Evolutionary conservation across 37 sponge, comb jelly and placozoan species (phyloP).

Genomic region (Axinella damicornis): DNA sequence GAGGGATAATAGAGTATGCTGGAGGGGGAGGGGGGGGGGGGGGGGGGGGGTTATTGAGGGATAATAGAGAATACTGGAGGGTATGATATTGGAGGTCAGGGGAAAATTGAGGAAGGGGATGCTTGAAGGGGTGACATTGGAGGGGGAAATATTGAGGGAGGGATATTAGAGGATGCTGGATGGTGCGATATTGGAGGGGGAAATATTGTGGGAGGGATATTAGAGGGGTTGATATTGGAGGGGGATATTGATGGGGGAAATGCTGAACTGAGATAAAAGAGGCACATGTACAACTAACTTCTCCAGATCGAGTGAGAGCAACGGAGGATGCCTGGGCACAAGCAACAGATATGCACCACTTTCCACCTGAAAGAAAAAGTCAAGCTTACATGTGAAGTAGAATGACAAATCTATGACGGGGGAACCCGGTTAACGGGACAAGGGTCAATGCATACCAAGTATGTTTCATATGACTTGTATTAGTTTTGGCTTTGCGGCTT

Average conservation of each 20-base stretch:
- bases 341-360: conserved; percentile 40
- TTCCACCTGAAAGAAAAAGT: conserved; percentile 20
- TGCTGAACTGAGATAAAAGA: background rate
- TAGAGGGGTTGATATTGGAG: background rate
- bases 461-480: too few species aligned
- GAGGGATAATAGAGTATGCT: background rate
- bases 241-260: background rate
- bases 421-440: too few species aligned
- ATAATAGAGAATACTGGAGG: too few species aligned
- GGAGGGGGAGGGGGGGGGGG: background rate
- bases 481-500: too few species aligned
- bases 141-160: conserved; percentile 2
- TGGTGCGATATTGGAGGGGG: background rate
- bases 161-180: background rate
- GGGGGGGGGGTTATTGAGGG: too few species aligned
- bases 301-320: conserved; percentile 60
- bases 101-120: too few species aligned
- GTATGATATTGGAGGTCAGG: too few species aligned
- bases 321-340: conserved; percentile 43
- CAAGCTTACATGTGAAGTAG: too few species aligned
- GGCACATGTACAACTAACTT: conserved; percentile 20
- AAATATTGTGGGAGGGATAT: background rate
- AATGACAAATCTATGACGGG: too few species aligned
- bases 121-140: background rate
- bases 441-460: too few species aligned